Base-by-base conservation (phyloP, 2,888 invertebrate genomes). In the Melinopterus prodromus region DNA sequence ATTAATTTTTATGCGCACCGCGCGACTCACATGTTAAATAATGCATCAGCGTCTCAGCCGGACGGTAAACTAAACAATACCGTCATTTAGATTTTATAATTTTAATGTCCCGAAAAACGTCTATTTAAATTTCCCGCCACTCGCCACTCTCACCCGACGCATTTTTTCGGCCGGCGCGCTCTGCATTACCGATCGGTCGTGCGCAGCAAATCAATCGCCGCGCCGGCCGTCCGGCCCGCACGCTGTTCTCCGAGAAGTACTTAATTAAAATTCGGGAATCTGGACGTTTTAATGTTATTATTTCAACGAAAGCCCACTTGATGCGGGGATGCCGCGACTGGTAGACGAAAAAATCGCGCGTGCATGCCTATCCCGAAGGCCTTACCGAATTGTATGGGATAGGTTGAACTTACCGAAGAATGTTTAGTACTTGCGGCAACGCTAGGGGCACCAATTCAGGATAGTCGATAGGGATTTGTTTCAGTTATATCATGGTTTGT, bases 251-350 rank as follows among this genome's bases (percentile, higher is more conserved):
- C 82, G 81, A 81, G 84, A 84, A 84, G 82, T 81, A 80, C 80
- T 83, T 84, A 84, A 84, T 84, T 84, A 84, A 83, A 83, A 84
- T 84, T 84, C 84, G 84, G 83, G 84, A 84, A 84, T 84, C 80
- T 79, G 78, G 75, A 80, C 77, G 79, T 80, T 79, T 82, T 81
- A 83, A 83, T 82, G 82, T 83, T 83, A 83, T 83, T 81, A 83
- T 83, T 83, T 83, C 83, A 81, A 71, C 81, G 83, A 83, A 83
- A 74, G 53, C 53, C 53, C 12, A 53, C 53, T 53, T 53, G 53
- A 53, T 7, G 53, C 12, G 9, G 53, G 53, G 53, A 53, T 53
- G 53, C 53, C 53, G 7, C 53, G 5, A 53, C 26, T 2, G 26
- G 1, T 3, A 3, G 53, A 53, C 53, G 53, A 53, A 53, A 53